Conservation (phyloP, 2,797 vertebrate genomes). For the Delichon dasypus region DNA sequence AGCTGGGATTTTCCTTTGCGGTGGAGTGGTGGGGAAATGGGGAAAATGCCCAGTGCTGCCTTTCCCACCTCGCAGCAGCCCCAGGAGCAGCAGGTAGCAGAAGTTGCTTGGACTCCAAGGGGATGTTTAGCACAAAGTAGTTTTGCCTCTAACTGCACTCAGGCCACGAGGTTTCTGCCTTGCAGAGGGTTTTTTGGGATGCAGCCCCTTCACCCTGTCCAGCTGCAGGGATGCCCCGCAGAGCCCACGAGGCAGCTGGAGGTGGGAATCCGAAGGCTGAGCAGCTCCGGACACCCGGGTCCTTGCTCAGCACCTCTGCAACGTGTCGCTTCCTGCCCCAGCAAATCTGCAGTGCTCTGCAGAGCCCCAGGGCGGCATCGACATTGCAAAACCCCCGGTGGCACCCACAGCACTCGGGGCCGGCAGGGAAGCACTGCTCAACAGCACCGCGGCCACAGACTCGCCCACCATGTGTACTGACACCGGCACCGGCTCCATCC, state of each 20-base stretch:
- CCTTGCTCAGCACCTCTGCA: background rate
- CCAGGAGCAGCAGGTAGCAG: background rate
- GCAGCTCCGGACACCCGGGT: fast-evolving
- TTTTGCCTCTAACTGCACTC: background rate
- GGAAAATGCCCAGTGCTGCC: background rate
- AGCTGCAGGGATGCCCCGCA: background rate
- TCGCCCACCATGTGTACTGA: fast-evolving
- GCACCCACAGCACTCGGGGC: background rate
- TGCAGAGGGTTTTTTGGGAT: too few relatives aligned
- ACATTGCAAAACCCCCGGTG: background rate
- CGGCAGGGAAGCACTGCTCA: fast-evolving
- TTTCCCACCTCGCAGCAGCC: background rate
- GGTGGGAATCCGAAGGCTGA: fast-evolving
- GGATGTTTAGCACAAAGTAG: background rate
- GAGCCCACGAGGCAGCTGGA: background rate
- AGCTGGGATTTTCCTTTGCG: background rate
- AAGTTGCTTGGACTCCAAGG: background rate
- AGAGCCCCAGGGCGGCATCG: fast-evolving
- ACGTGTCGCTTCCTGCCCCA: background rate
- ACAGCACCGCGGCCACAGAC: background rate
- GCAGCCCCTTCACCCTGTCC: background rate
- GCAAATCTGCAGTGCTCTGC: fast-evolving
- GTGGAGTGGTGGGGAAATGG: background rate
- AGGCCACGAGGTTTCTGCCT: background rate
- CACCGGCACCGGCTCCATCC: fast-evolving